Percentiles rank a stretch among this genome's conserved stretches.
Conservation (phyloP, 2,888 invertebrate genomes). For the Ectemnius continuus region DNA sequence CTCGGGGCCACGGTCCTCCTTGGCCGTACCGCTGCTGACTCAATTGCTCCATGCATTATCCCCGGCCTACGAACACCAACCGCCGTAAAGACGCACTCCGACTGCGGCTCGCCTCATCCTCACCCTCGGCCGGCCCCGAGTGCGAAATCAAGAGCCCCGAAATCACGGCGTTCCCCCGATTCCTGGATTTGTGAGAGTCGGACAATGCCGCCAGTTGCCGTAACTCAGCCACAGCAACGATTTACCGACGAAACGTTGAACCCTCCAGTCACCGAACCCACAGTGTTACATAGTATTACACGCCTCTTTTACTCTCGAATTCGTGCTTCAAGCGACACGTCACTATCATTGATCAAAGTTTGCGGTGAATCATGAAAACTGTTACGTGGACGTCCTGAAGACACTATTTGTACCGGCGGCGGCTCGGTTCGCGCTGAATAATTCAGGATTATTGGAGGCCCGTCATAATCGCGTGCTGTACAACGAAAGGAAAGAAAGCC, state of each 20-base stretch:
- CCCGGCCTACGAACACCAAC: not conserved
- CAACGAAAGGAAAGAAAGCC: slow-evolving; percentile 26
- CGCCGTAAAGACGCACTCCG: not conserved
- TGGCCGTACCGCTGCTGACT: slow-evolving; percentile 24
- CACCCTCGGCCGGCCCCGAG: too few relatives aligned
- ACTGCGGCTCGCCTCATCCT: too few relatives aligned
- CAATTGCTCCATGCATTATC: slow-evolving; percentile 25
- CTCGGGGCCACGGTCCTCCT: slow-evolving; percentile 6
- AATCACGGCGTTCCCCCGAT: not conserved
- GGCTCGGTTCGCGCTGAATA: slow-evolving; percentile 20
- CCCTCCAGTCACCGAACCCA: not conserved
- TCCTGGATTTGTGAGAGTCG: not conserved
- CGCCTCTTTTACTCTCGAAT: too few relatives aligned
- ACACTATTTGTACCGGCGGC: not conserved
- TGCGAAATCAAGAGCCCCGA: not conserved
- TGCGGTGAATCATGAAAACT: not conserved
- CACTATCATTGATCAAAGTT: too few relatives aligned
- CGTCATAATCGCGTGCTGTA: not conserved
- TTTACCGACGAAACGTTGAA: not conserved
- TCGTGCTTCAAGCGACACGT: too few relatives aligned
- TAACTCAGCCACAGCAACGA: not conserved
- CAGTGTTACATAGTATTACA: not conserved
- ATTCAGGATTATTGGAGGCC: slow-evolving; percentile 26
- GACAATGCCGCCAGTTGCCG: too few relatives aligned
- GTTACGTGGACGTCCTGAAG: not conserved